A percentile compares a stretch with the other conserved stretches of the same genome.
Conservation (phyloP, 2,113 vertebrate genomes). For the Phaetusa simplex region DNA sequence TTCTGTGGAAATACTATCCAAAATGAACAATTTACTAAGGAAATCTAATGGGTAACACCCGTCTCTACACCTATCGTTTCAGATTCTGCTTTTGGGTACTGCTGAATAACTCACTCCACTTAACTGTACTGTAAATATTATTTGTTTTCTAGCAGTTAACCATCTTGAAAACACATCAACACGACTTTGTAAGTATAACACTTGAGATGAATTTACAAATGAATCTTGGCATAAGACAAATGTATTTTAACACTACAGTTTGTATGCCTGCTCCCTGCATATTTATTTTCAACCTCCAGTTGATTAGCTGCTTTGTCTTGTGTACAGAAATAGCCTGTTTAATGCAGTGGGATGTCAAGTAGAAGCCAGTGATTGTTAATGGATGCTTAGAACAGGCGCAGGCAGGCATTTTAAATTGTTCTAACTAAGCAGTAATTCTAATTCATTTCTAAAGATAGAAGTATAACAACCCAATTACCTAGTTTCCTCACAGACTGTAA, state of each 20-base stretch:
- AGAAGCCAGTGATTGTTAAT: constrained; percentile 30
- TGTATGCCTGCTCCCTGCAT: constrained; percentile 41
- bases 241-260: constrained; percentile 7
- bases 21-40: neutral
- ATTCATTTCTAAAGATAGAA: constrained; percentile 61
- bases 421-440: constrained; percentile 50
- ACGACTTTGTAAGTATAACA: constrained; percentile 19
- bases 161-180: constrained; percentile 21
- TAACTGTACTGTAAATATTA: constrained; percentile 12
- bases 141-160: constrained; percentile 25
- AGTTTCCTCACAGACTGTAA: constrained; percentile 27
- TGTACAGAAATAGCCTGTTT: constrained; percentile 30
- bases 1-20: neutral
- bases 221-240: constrained; percentile 40
- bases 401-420: constrained; percentile 48
- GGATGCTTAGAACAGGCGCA: constrained; percentile 37
- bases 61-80: neutral
- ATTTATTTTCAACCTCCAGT: constrained; percentile 20
- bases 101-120: neutral
- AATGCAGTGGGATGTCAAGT: constrained; percentile 24
- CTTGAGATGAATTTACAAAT: constrained; percentile 31
- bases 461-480: constrained; percentile 43
- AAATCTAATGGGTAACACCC: neutral
- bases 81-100: neutral
- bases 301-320: constrained; percentile 45